These are phyloP conservation scores for Ophonus ardosiacus DNA, from an alignment of 2,888 invertebrate genomes.

Conservation along the genomic window DNA sequence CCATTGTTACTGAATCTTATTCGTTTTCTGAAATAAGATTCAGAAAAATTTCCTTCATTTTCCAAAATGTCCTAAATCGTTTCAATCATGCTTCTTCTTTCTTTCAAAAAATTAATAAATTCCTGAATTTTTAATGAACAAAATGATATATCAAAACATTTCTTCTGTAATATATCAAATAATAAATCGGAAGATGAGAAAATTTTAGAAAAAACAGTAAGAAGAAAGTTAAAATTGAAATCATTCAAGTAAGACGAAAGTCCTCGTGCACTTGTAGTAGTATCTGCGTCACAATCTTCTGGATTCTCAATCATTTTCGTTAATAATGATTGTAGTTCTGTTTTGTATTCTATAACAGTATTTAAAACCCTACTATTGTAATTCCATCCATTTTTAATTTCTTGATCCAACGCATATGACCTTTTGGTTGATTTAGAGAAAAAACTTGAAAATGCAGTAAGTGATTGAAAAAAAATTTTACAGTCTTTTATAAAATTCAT, in stretches of 20 bases:
- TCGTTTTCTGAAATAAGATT: not conserved
- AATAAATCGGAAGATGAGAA: no score
- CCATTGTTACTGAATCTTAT: not conserved
- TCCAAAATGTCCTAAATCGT: not conserved
- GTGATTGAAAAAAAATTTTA: slow-evolving; percentile 69
- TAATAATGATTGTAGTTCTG: slow-evolving; percentile 63
- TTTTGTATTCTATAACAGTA: slow-evolving; percentile 64
- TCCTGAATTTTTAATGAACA: not conserved
- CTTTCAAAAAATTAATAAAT: not conserved
- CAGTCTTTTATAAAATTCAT: slow-evolving; percentile 68
- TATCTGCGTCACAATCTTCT: slow-evolving; percentile 58
- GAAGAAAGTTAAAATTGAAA: no score
- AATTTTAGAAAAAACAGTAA: no score
- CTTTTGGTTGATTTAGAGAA: slow-evolving; percentile 68
- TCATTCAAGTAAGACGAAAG: slow-evolving; percentile 27
- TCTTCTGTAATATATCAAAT: no score
- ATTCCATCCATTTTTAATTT: slow-evolving; percentile 65
- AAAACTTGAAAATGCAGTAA: slow-evolving; percentile 69
- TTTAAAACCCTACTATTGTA: slow-evolving; percentile 64
- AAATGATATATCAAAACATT: no score
- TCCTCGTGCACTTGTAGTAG: slow-evolving; percentile 7
- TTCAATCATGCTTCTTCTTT: not conserved
- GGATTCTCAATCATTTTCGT: slow-evolving; percentile 64
- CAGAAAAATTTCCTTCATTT: not conserved
- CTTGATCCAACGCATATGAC: slow-evolving; percentile 19